Evolutionary conservation across 2,797 vertebrate genomes (phyloP).

Genomic region (Lycodopsis pacificus): DNA sequence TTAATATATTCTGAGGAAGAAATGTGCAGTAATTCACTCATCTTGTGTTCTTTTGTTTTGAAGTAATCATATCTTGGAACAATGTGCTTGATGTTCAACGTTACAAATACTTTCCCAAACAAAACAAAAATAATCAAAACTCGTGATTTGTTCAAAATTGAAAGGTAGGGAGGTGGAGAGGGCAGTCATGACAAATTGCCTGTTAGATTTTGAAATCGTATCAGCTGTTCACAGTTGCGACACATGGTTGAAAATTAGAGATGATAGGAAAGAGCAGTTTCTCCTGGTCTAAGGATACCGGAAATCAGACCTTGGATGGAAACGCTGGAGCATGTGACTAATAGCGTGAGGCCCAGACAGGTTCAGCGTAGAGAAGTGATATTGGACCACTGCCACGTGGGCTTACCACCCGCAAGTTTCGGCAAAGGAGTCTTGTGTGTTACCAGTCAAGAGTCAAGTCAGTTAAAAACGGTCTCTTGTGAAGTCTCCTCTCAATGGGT

Average conservation of each 20-base stretch:
- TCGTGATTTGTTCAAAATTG: background rate
- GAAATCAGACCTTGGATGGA: background rate
- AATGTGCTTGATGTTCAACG: background rate
- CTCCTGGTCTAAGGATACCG: background rate
- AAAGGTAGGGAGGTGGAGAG: background rate
- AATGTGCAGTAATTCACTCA: background rate
- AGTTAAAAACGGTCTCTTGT: background rate
- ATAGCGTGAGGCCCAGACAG: background rate
- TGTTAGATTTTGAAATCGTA: background rate
- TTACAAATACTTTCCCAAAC: background rate
- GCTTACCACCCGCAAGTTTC: background rate
- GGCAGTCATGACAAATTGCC: background rate
- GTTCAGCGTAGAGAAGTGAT: background rate
- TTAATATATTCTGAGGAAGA: background rate
- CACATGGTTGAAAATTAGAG: background rate
- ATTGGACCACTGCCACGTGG: background rate
- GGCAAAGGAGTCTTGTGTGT: background rate
- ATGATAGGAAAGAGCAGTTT: background rate
- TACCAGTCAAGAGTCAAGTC: background rate
- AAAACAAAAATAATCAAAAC: constrained; percentile 1
- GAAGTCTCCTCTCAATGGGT: background rate
- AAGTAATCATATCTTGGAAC: background rate
- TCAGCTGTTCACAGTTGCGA: background rate
- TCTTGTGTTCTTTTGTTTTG: background rate
- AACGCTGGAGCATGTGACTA: background rate